Evolutionary conservation across 2,113 vertebrate genomes (phyloP), one percentile per base, ranked within the genome.

Genomic region (Boulengeromyrus knoepffleri): DNA sequence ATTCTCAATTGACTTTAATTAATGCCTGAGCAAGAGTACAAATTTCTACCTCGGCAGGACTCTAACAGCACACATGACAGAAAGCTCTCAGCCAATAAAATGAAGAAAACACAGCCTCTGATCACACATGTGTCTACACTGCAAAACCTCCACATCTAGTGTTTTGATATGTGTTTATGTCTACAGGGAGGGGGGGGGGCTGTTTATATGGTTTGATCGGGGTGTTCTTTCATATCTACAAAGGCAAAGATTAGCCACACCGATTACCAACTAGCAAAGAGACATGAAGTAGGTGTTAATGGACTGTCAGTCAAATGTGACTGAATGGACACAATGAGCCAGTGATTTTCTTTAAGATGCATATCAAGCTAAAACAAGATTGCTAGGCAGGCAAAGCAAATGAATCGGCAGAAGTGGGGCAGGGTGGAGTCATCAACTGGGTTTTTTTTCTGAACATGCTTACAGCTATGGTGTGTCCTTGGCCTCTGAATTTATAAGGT

Each of bases 391-490:
- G 85, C 31, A 46, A 87, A 74, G 84, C 89, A 66, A 86, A 87
- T 90, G 70, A 89, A 52, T 13, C 5, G 13, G 46, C 39, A 46
- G 21, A 21, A 88, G 31, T 39, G 62, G n/a, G 85, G 83, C n/a
- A 52, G 42, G 85, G 85, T 50, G 49, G 49, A 52, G 27, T 21
- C n/a, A 88, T n/a, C 53, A 62, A 53, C 3, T 24, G 42, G 47
- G n/a, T 49, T 8, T 49, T 62, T 58, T 90, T 90, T 49, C 42
- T 52, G 19, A 74, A 42, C 89, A 88, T 88, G 85, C 85, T 70
- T n/a, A 31, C 36, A 90, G 83, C n/a, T 27, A 85, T 24, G 53
- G n/a, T 19, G 74, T 46, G 46, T 46, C 56, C 84, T 45, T 52
- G 47, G 42, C 62, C 31, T 52, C 47, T n/a, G 49, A 77, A 49